Percentiles rank a stretch among this genome's conserved stretches.
These are phyloP conservation scores for Hoplodrina ambigua DNA, from an alignment of 2,888 invertebrate species.

Conservation along the genomic window DNA sequence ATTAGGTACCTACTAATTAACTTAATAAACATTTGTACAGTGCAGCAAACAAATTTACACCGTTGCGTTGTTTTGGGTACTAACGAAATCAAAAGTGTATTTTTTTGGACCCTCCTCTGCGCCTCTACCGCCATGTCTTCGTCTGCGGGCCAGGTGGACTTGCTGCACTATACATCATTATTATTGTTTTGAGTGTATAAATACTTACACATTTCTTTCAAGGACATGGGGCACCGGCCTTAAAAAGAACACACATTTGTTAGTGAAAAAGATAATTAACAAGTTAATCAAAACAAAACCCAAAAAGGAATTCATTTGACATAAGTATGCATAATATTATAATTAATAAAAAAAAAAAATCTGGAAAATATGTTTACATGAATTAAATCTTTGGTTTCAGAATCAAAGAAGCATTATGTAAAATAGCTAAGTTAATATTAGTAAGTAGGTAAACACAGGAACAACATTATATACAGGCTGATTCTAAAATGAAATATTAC, in stretches of 20 bases:
- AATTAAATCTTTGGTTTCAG: neutral
- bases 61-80: no score
- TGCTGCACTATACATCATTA: no score
- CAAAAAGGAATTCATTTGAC: constrained; percentile 1
- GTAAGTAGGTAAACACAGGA: no score
- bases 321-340: neutral
- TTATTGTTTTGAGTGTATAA: constrained; percentile 2
- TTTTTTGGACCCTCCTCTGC: no score
- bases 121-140: no score
- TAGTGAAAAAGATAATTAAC: constrained; percentile 45
- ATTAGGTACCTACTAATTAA: no score
- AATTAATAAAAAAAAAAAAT: neutral
- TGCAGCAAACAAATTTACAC: no score
- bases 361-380: neutral
- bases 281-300: constrained; percentile 24
- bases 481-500: neutral
- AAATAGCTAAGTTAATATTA: neutral
- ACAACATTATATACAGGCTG: neutral
- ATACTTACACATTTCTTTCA: constrained; percentile 87
- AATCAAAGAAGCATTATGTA: neutral
- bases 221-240: constrained; percentile 85
- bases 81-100: no score
- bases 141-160: no score
- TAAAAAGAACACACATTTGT: constrained; percentile 71
- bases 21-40: no score